These are phyloP conservation scores for Perithous albicinctus DNA, from an alignment of 2,888 invertebrate species.

Conservation along the genomic window DNA sequence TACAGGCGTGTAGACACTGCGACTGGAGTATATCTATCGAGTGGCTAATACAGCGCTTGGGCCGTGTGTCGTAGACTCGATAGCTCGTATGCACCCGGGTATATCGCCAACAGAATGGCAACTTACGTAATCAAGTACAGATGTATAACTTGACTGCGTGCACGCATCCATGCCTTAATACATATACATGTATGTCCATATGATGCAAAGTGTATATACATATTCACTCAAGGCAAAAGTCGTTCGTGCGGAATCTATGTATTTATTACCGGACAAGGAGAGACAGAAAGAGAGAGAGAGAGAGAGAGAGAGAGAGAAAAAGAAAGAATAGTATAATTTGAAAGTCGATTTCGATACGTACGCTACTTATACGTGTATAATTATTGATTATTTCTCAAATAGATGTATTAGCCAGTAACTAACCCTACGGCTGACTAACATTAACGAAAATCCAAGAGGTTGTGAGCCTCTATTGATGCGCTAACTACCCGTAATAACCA, in stretches of 20 bases:
- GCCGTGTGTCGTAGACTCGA: slow-evolving; percentile 15
- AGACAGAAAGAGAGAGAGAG: too few relatives aligned
- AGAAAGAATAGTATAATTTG: slow-evolving; percentile 44
- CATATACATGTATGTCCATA: not conserved
- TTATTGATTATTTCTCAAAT: slow-evolving; percentile 35
- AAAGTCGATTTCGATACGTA: slow-evolving; percentile 29
- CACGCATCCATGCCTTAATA: slow-evolving; percentile 33
- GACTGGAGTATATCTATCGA: slow-evolving; percentile 39
- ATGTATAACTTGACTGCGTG: slow-evolving; percentile 14
- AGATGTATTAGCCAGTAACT: not conserved
- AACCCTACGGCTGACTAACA: not conserved
- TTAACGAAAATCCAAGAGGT: too few relatives aligned
- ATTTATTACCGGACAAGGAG: slow-evolving; percentile 38
- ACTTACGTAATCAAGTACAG: slow-evolving; percentile 44
- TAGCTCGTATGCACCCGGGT: slow-evolving; percentile 57
- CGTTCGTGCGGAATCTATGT: slow-evolving; percentile 57
- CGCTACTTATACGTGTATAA: slow-evolving; percentile 18
- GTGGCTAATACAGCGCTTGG: slow-evolving; percentile 27
- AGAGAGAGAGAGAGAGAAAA: too few relatives aligned
- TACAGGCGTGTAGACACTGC: slow-evolving; percentile 41
- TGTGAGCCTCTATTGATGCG: too few relatives aligned
- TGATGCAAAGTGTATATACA: slow-evolving; percentile 24
- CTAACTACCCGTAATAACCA: too few relatives aligned
- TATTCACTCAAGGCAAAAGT: slow-evolving; percentile 54
- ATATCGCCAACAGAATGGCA: slow-evolving; percentile 56